phyloP scores from a whole-genome alignment of 2,113 vertebrate species.

The Haliaeetus leucogaster region DNA sequence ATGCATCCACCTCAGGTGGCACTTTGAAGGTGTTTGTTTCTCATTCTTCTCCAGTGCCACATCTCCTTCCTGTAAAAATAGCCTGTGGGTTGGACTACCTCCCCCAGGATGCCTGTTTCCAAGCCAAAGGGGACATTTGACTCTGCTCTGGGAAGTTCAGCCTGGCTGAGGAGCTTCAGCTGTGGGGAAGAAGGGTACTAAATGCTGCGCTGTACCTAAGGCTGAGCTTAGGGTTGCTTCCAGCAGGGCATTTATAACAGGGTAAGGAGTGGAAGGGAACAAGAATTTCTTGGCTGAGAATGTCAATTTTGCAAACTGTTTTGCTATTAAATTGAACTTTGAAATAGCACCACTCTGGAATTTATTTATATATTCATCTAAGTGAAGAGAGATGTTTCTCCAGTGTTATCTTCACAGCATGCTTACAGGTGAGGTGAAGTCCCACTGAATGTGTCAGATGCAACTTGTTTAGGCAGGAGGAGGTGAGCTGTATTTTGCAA shows the following conservation, averaged over 20 bases:
- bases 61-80: neutral
- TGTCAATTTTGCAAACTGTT: neutral
- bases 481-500: neutral
- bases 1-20: neutral
- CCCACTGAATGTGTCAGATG: fast-evolving
- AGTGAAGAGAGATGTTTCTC: neutral
- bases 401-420: neutral
- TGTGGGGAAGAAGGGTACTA: neutral
- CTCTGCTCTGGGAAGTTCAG: neutral
- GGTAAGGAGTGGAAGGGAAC: neutral
- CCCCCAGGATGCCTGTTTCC: neutral
- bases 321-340: neutral
- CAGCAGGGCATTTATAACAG: neutral
- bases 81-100: neutral
- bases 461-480: neutral
- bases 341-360: neutral
- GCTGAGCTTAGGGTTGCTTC: neutral
- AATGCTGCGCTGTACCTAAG: neutral
- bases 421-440: neutral
- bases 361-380: neutral
- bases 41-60: neutral
- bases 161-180: neutral
- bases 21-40: neutral
- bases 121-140: neutral
- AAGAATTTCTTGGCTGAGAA: neutral